These are phyloP conservation scores for Phoenicopterus ruber DNA, from an alignment of 2,113 vertebrate species.

Conservation along the genomic window DNA sequence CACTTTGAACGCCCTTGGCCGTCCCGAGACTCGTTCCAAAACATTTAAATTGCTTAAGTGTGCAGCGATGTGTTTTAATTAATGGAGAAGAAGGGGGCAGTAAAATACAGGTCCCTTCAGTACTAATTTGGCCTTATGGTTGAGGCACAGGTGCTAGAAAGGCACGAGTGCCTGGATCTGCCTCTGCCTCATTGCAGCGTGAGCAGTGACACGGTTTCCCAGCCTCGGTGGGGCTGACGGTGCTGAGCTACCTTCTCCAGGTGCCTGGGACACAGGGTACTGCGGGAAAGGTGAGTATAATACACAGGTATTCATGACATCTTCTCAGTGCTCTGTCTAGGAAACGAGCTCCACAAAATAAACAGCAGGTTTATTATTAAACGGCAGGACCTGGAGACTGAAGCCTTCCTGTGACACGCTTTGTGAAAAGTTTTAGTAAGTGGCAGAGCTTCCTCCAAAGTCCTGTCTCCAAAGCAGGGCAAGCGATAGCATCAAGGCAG, in stretches of 20 bases:
- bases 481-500: background rate
- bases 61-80: conserved; percentile 43
- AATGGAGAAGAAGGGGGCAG: conserved; percentile 38
- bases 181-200: background rate
- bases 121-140: conserved; percentile 13
- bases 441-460: background rate
- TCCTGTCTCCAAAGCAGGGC: background rate
- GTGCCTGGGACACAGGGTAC: background rate
- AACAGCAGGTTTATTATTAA: conserved; percentile 59
- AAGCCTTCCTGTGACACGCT: background rate
- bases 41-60: conserved; percentile 59
- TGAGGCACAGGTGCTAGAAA: conserved; percentile 21
- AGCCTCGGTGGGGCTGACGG: background rate
- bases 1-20: conserved; percentile 52
- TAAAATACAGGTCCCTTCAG: conserved; percentile 51
- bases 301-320: background rate
- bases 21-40: conserved; percentile 20
- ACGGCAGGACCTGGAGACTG: background rate
- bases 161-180: background rate
- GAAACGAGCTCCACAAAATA: conserved; percentile 5
- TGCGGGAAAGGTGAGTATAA: background rate
- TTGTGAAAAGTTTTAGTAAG: background rate
- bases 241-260: background rate
- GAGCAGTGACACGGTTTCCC: background rate
- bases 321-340: conserved; percentile 46